These are phyloP conservation scores for Netelia virgata DNA, from an alignment of 2,888 invertebrate species.

Conservation along the genomic window DNA sequence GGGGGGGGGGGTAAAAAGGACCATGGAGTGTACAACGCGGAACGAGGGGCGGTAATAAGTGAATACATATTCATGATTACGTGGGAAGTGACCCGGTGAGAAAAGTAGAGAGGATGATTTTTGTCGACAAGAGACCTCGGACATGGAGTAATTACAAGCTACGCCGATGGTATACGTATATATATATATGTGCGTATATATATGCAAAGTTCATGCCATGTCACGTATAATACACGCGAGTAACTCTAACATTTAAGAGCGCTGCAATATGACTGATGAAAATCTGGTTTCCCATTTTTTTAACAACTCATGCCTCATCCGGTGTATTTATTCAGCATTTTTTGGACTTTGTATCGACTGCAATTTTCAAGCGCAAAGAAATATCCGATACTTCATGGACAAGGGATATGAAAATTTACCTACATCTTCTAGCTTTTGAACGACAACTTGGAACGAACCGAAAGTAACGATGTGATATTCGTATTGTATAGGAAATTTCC, in stretches of 20 bases:
- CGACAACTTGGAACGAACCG: too few relatives aligned
- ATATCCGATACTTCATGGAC: too few relatives aligned
- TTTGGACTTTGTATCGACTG: too few relatives aligned
- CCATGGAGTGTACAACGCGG: conserved; percentile 73
- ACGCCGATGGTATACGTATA: conserved; percentile 10
- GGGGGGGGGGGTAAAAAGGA: conserved; percentile 72
- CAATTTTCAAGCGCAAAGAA: too few relatives aligned
- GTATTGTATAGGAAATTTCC: too few relatives aligned
- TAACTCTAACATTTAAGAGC: not conserved
- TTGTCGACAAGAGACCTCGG: conserved; percentile 32
- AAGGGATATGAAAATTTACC: too few relatives aligned
- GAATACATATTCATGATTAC: conserved; percentile 80
- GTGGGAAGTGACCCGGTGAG: conserved; percentile 13
- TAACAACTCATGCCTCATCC: conserved; percentile 9
- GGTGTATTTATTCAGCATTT: too few relatives aligned
- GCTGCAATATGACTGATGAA: not conserved
- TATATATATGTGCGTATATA: not conserved
- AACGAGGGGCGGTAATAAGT: conserved; percentile 72
- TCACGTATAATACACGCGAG: not conserved
- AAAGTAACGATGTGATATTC: too few relatives aligned
- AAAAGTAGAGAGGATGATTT: conserved; percentile 23
- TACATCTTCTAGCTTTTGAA: too few relatives aligned
- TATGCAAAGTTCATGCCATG: too few relatives aligned
- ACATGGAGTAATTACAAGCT: conserved; percentile 72
- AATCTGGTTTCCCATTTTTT: conserved; percentile 6